A percentile compares a stretch with the other conserved stretches of the same genome.
Conservation (phyloP, 2,113 vertebrate species). For the Equus przewalskii region DNA sequence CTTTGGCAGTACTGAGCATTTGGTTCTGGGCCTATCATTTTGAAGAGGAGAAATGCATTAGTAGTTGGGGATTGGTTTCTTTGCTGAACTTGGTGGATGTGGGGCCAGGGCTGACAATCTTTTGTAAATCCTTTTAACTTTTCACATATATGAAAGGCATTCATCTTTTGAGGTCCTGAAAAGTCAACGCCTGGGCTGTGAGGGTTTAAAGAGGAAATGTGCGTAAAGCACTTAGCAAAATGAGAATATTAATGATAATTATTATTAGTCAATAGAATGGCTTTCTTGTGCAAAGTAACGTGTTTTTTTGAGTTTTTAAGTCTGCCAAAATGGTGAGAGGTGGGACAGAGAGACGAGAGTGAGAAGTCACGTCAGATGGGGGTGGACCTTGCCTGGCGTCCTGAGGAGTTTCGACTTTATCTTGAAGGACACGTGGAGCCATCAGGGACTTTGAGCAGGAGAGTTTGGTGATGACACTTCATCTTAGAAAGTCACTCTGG, state of each 20-base stretch:
- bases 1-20: not conserved
- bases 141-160: not conserved
- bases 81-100: not conserved
- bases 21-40: not conserved
- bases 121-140: not conserved
- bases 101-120: not conserved
- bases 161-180: not conserved
- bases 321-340: not conserved
- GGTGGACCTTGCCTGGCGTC: not conserved
- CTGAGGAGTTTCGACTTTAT: not conserved
- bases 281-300: not conserved
- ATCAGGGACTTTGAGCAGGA: not conserved
- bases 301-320: not conserved
- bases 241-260: not conserved
- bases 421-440: not conserved
- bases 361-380: not conserved
- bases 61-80: not conserved
- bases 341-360: not conserved
- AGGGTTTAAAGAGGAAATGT: not conserved
- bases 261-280: not conserved
- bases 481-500: not conserved
- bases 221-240: not conserved
- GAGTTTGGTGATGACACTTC: not conserved
- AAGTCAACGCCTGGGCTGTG: not conserved
- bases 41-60: not conserved